A percentile compares a stretch with the other conserved stretches of the same genome.
Evolutionary conservation across 1,140 invertebrate genomes (phyloP).

Genomic region (Drosophila persimilis): DNA sequence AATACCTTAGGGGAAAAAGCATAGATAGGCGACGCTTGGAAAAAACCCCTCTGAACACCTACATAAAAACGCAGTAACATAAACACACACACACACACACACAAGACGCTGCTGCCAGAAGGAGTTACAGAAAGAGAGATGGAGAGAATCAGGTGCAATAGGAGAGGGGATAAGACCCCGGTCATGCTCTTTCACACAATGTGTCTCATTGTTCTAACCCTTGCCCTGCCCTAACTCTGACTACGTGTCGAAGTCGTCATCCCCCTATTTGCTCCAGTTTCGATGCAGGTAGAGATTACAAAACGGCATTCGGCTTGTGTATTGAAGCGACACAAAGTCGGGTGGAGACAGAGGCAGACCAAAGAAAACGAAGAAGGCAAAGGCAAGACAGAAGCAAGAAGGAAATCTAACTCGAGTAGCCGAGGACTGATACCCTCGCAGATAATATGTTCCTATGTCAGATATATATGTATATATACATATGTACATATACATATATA

Average conservation of each 20-base stretch:
- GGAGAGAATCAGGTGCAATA: conserved; percentile 43
- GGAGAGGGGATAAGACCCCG: conserved; percentile 1
- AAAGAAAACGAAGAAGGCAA: neutral
- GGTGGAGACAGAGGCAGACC: conserved; percentile 5
- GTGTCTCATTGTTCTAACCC: conserved; percentile 49
- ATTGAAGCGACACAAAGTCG: conserved; percentile 36
- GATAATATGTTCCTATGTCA: too few species aligned
- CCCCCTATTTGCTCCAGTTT: conserved; percentile 61
- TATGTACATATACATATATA: too few species aligned
- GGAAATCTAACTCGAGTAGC: too few species aligned
- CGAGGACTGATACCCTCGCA: too few species aligned
- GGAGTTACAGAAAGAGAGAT: conserved; percentile 5
- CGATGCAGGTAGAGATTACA: conserved; percentile 69
- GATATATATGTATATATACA: too few species aligned
- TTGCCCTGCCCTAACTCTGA: neutral
- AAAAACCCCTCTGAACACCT: conserved; percentile 55
- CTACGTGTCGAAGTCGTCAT: neutral
- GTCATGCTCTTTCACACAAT: conserved; percentile 16
- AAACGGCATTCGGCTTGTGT: conserved; percentile 52
- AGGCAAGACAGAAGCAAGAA: neutral
- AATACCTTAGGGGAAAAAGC: conserved; percentile 38
- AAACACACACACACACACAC: conserved; percentile 19
- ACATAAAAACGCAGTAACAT: conserved; percentile 42
- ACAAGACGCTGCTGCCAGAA: conserved; percentile 14
- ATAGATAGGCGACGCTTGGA: conserved; percentile 1